Evolutionary conservation across 1,140 invertebrate species (phyloP), one percentile per base, ranked within the genome.

Genomic region (Anoplophora glabripennis): DNA sequence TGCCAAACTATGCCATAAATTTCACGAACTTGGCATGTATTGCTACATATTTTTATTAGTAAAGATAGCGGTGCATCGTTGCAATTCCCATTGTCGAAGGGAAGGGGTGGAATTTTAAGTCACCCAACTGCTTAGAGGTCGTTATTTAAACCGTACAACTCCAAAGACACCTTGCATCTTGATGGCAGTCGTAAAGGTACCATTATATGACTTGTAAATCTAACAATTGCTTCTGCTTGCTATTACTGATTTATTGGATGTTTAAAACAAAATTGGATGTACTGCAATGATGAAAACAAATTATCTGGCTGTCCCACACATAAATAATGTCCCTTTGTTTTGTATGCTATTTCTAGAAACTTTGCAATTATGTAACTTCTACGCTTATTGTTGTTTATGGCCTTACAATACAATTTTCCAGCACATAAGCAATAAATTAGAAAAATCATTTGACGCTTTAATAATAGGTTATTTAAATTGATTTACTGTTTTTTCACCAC

Each of bases 11-110:
- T 61, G 56, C 59, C 62, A 69, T 71, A 71, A 71, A 71, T 71
- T 68, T 71, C 62, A 12, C 34, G 8, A 14, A 15, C 47, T 49
- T 35, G 47, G 37, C 49, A 33, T 38, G 52, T 54, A 28, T 67
- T 67, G 62, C 62, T 56, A 66, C 64, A 66, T 68, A 68, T 68
- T 68, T 68, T 68, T 63, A 64, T 68, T 68, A 64, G 60, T 55
- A 45, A n/a, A 68, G 66, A 68, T 68, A 67, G 58, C 56, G 45
- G 56, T 63, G 60, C 60, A 63, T 63, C 60, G 60, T 38, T 63
- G 60, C 60, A 63, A 41, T 58, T 41, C 28, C 17, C 7, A 12
- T 37, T 28, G 44, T 8, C 5, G 18, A 14, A 12, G n/a, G 53
- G 18, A 14, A 12, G n/a, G 53, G 9, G n/a, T 41, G 40, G 40